Base-by-base conservation (phyloP, 1,140 invertebrate species). In the Lysiphlebus fabarum region DNA sequence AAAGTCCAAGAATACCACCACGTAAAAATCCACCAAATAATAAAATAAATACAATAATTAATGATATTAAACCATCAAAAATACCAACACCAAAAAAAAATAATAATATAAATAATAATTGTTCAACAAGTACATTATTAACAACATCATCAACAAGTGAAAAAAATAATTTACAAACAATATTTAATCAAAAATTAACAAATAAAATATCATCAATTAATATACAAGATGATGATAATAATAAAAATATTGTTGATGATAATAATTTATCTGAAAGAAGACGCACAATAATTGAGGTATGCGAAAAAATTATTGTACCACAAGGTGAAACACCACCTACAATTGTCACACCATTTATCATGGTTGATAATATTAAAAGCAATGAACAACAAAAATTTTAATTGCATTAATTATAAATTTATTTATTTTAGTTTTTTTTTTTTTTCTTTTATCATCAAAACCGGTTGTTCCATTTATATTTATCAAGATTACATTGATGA, bases 301-400 rank as follows among this genome's bases (percentile, higher is more conserved):
- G 71, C 66, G 77, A 79, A 61, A 78, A 73, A 70, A 71, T 79
- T 58, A 59, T 73, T 61, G 72, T 77, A 50, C 62, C 69, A 41
- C 70, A 62, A 53, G 72, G 66, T 48, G 64, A 70, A 42, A 57
- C 59, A 56, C 58, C 67, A 6, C 49, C 62, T 41, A 65, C 71
- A 58, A 63, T 69, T 36, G 67, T 71, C 14, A 73, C 75, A 45
- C 75, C 73, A 7, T 69, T 73, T 66, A 74, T 78, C 63, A 69
- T 70, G 56, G 73, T 80, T 61, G 70, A 69, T 38, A 65, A 65
- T 62, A 63, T 70, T 54, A 64, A 62, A 53, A 58, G 42, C 51
- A 63, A 69, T 57, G 64, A 59, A 10, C 53, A 65, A 59, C 63
- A 62, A 64, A 26, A 26, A 26, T 26, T 4, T 26, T 26, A 62